Evolutionary conservation across 2,888 invertebrate species (phyloP).

Genomic region (Penaeus monodon): DNA sequence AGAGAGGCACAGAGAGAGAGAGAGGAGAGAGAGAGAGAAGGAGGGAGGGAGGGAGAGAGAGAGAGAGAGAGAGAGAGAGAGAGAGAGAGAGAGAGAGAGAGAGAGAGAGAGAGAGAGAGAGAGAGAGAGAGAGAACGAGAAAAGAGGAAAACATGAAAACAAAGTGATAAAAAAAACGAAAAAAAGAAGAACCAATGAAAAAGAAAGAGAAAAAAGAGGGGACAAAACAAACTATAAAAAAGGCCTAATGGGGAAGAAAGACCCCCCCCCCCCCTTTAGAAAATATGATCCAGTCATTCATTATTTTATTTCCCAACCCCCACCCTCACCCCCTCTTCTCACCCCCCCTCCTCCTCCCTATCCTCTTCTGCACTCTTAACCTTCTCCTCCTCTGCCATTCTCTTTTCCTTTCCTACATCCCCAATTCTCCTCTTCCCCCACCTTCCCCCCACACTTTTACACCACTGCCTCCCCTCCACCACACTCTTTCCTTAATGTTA

Average conservation of each 20-base stretch:
- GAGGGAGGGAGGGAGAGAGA: background rate
- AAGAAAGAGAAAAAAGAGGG: background rate
- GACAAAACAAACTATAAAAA: background rate
- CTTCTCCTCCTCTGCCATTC: no score
- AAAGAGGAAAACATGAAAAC: background rate
- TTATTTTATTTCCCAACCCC: no score
- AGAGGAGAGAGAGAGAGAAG: background rate
- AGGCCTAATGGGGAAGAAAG: background rate
- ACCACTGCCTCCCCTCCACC: no score
- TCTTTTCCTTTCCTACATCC: no score
- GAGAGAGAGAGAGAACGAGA: background rate
- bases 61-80: background rate
- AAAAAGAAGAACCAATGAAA: background rate
- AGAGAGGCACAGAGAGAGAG: background rate
- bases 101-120: background rate
- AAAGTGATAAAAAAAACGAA: background rate
- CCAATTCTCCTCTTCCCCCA: no score
- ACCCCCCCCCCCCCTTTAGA: background rate
- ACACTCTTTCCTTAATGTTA: no score
- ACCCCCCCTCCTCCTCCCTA: no score
- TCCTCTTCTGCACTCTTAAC: no score
- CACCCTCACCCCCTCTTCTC: no score
- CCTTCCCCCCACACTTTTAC: no score
- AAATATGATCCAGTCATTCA: no score
- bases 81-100: background rate